A percentile compares a stretch with the other conserved stretches of the same genome.
Conservation (phyloP, 92 coral and sea anemone genomes). For the Epizoanthus rinbou region DNA sequence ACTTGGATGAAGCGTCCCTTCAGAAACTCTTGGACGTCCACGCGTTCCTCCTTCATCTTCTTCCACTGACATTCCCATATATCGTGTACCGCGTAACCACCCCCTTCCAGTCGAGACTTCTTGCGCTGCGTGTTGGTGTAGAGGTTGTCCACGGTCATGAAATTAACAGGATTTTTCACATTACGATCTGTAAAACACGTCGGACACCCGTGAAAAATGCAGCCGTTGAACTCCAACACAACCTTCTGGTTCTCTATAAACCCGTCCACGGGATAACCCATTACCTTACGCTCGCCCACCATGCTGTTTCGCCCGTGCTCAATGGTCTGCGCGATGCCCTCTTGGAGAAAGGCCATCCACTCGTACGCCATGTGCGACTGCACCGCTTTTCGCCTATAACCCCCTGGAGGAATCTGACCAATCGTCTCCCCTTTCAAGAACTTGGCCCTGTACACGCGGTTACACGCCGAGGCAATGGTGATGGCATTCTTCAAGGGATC, state of each 20-base stretch:
- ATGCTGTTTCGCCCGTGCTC: not conserved
- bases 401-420: slow-evolving; percentile 24
- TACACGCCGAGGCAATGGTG: slow-evolving; percentile 16
- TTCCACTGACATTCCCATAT: not conserved
- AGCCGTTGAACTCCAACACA: not conserved
- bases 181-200: not conserved
- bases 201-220: not conserved
- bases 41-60: not conserved
- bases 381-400: not conserved
- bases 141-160: not conserved
- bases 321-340: not conserved
- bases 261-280: slow-evolving; percentile 4
- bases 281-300: not conserved
- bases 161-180: not conserved
- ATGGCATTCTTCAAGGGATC: not conserved
- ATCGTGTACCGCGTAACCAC: not conserved
- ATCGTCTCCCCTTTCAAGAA: not conserved
- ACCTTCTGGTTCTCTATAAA: not conserved
- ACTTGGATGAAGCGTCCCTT: not conserved
- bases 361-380: not conserved
- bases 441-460: not conserved
- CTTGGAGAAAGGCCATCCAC: not conserved
- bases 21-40: too few relatives aligned
- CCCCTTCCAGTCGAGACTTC: too few relatives aligned
- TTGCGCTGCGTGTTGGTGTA: not conserved